Evolutionary conservation across 2,888 invertebrate genomes (phyloP).

Genomic region (Diarsia brunnea): DNA sequence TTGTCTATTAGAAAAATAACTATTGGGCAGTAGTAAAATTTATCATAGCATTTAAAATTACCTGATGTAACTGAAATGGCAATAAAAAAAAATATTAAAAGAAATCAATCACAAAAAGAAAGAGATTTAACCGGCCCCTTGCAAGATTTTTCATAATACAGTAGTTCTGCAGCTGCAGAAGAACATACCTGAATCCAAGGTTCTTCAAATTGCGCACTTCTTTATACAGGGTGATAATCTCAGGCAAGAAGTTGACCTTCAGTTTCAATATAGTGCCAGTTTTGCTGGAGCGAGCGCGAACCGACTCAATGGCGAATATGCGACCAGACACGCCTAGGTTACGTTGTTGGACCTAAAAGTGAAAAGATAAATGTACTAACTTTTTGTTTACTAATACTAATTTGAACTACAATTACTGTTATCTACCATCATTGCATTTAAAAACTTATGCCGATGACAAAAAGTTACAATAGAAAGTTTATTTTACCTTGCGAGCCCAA

Average conservation of each 20-base stretch:
- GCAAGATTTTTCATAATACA: neutral
- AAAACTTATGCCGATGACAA: neutral
- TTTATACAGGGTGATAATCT: conserved; percentile 99
- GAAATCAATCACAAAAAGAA: neutral
- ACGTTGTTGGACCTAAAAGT: conserved; percentile 94
- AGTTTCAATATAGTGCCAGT: conserved; percentile 96
- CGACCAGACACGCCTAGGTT: conserved; percentile 98
- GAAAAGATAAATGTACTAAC: neutral
- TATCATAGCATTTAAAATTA: conserved; percentile 20
- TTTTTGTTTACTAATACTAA: neutral
- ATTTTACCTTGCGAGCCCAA: conserved; percentile 96
- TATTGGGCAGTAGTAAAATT: too few relatives aligned
- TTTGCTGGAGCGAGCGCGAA: conserved; percentile 94
- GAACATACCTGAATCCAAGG: conserved; percentile 94
- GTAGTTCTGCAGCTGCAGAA: neutral
- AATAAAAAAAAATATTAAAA: neutral
- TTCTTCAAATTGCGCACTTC: conserved; percentile 99
- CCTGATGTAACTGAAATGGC: conserved; percentile 33
- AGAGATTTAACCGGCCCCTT: neutral
- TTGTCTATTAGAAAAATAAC: neutral
- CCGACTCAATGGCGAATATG: conserved; percentile 97
- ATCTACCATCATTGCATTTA: conserved; percentile 2
- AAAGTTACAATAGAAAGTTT: neutral
- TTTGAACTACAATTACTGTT: too few relatives aligned
- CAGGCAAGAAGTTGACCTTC: conserved; percentile 98